These are phyloP conservation scores for Eupithecia subfuscata DNA, from an alignment of 2,888 invertebrate genomes.

Conservation along the genomic window DNA sequence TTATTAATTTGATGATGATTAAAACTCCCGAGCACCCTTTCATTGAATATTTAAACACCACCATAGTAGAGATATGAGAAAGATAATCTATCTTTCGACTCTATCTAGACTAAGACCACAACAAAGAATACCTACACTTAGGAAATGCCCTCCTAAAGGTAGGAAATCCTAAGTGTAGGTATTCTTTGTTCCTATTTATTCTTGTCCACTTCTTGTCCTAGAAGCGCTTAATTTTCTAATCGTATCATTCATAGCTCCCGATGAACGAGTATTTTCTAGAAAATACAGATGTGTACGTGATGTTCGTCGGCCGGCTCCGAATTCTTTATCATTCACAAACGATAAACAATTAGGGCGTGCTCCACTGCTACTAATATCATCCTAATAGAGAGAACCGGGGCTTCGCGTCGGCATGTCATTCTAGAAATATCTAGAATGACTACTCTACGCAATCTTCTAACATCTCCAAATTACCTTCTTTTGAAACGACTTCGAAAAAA, in stretches of 20 bases:
- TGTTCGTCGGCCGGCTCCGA: constrained; percentile 45
- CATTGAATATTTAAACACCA: no score
- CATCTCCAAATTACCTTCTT: no score
- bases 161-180: no score
- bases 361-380: constrained; percentile 5
- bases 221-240: not conserved
- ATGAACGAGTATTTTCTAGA: constrained; percentile 36
- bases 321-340: constrained; percentile 54
- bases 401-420: not conserved
- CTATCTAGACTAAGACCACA: no score
- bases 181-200: no score
- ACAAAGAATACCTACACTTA: no score
- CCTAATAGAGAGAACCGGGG: not conserved
- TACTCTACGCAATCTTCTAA: not conserved
- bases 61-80: no score
- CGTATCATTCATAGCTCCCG: not conserved
- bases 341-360: constrained; percentile 48
- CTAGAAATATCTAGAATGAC: not conserved
- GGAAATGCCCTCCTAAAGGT: no score
- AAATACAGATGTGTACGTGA: constrained; percentile 46
- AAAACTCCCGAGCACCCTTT: no score
- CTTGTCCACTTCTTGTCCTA: not conserved
- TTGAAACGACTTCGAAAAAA: no score
- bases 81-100: no score
- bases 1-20: no score